Evolutionary conservation across 2,113 vertebrate genomes (phyloP), one percentile per base, ranked within the genome.

Genomic region (Crypturellus undulatus): DNA sequence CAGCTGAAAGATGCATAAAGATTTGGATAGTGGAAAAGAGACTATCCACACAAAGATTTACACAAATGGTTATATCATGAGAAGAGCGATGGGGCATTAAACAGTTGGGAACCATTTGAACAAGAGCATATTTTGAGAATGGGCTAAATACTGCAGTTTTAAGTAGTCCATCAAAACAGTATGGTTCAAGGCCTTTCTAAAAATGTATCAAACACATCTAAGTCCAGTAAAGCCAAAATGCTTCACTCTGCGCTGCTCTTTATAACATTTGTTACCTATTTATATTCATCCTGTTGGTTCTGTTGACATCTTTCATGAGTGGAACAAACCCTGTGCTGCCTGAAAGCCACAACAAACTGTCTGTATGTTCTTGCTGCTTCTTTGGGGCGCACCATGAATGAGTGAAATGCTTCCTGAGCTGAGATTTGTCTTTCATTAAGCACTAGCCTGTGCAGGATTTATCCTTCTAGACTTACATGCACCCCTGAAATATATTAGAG

Each of bases 401-500:
- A 89, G 60, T 64, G 86, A 40, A 89, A 51, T 34, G 77, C n/a
- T 81, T 79, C 92, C 79, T 47, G 38, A 91, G 40, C 84, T 52
- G 42, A 90, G 78, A 79, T 79, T 45, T 91, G 68, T 56, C 58
- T 64, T 87, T 42, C 47, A 7, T 49, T 67, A 56, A 92, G 76
- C 77, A 71, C 4, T 60, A 6, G 10, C 63, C 75, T 82, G 47
- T 64, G 63, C 89, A 51, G 77, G 60, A 67, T 87, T 95, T 84
- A 75, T 96, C 79, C 86, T 52, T 28, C 20, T 17, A 62, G 92
- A 76, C 21, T 96, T 89, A 80, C 43, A 58, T 30, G 54, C 68
- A 78, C 71, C 95, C 78, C 76, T 80, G 73, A 90, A 93, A 87
- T 78, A 88, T 72, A 68, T 21, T 43, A 59, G 21, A 51, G 70